Conservation (phyloP, 37 sponge, comb jelly and placozoan genomes). For the Dysidea cf. avara region DNA sequence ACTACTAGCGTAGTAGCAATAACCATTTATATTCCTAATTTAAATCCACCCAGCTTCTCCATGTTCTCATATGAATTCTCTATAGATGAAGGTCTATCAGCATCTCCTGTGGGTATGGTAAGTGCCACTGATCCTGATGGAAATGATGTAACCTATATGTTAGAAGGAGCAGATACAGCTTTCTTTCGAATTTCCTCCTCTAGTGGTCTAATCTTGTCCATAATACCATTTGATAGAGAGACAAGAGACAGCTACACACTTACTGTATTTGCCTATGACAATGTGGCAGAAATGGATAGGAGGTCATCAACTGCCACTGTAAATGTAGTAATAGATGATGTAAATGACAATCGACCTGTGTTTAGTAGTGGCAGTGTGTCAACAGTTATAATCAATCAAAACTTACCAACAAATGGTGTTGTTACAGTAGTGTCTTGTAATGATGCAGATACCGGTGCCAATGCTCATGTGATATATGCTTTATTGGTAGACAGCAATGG, state of each 20-base stretch:
- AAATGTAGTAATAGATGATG: not conserved
- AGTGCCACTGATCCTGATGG: conserved; percentile 63
- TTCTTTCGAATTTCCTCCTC: conserved; percentile 53
- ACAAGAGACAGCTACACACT: conserved; percentile 28
- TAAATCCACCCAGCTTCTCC: conserved; percentile 53
- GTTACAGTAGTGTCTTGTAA: too few species aligned
- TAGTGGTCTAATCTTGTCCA: conserved; percentile 51
- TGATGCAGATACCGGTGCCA: too few species aligned
- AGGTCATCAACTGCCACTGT: conserved; percentile 2
- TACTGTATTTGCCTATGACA: conserved; percentile 15
- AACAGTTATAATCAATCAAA: too few species aligned
- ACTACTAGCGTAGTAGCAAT: too few species aligned
- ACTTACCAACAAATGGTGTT: too few species aligned
- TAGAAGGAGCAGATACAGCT: conserved; percentile 47
- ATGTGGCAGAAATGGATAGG: too few species aligned
- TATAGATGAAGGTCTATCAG: conserved; percentile 36
- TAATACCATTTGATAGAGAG: conserved; percentile 63
- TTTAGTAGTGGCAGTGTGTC: not conserved
- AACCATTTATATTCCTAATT: conserved; percentile 14
- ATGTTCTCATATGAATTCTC: conserved; percentile 17
- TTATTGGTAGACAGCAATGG: too few species aligned
- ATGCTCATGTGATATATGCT: too few species aligned
- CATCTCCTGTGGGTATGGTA: conserved; percentile 18
- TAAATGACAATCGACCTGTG: conserved; percentile 13
- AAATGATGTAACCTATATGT: conserved; percentile 50